These are phyloP conservation scores for Drosophila tanythrix DNA, from an alignment of 2,888 invertebrate genomes.

Conservation along the genomic window DNA sequence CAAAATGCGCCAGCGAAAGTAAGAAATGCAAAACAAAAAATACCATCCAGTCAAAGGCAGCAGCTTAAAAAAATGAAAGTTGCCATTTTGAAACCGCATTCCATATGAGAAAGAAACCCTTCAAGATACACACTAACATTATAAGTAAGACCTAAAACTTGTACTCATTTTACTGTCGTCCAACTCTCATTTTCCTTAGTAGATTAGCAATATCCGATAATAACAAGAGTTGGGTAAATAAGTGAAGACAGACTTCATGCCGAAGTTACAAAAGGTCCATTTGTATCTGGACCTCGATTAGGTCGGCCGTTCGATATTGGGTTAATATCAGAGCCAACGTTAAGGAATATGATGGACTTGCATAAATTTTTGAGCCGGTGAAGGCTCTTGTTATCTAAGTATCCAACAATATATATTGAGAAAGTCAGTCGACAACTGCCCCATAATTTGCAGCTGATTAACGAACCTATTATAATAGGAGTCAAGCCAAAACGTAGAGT, in stretches of 20 bases:
- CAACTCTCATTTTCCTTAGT: too few species aligned
- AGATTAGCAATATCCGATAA: not conserved
- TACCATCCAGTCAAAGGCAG: not conserved
- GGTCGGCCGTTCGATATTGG: not conserved
- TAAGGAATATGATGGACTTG: not conserved
- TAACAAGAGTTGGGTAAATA: too few species aligned
- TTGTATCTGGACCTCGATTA: not conserved
- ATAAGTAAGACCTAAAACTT: not conserved
- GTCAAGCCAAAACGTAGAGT: too few species aligned
- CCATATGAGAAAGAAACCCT: not conserved
- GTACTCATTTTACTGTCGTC: not conserved
- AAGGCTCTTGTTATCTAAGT: not conserved
- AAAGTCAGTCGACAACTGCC: not conserved
- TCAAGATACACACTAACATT: not conserved
- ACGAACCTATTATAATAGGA: not conserved
- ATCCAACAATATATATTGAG: not conserved
- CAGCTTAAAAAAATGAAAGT: not conserved
- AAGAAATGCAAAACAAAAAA: not conserved
- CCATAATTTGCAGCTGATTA: not conserved
- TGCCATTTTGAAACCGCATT: not conserved
- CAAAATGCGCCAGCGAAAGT: conserved; percentile 13
- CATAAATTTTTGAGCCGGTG: not conserved
- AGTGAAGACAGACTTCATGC: not conserved
- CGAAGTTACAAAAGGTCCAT: not conserved
- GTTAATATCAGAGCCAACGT: not conserved